A percentile compares a stretch with the other conserved stretches of the same genome.
Evolutionary conservation across 2,113 vertebrate species (phyloP).

Genomic region (Sander vitreus): DNA sequence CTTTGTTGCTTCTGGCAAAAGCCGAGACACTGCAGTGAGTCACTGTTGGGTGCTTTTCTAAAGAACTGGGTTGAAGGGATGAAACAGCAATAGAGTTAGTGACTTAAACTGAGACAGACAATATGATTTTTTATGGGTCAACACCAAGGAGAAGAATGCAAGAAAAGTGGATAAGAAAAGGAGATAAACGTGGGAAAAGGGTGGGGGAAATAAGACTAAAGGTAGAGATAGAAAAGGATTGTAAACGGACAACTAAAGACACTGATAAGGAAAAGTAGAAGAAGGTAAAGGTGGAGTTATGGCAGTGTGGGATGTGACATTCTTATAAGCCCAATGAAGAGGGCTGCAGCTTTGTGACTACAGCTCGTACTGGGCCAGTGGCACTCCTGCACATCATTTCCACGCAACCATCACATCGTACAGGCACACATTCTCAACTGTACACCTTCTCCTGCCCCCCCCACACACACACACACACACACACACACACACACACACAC

Average conservation of each 20-base stretch:
- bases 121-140: constrained; percentile 39
- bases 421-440: neutral
- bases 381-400: constrained; percentile 25
- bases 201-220: neutral
- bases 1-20: constrained; percentile 63
- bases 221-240: neutral
- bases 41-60: constrained; percentile 19
- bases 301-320: neutral
- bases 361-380: constrained; percentile 15
- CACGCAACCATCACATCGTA: neutral
- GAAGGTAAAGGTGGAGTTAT: neutral
- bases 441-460: neutral
- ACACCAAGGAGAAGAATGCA: constrained; percentile 9
- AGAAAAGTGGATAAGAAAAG: constrained; percentile 15
- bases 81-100: constrained; percentile 38
- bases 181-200: neutral
- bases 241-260: neutral
- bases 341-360: constrained; percentile 20
- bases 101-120: constrained; percentile 62
- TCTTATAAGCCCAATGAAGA: constrained; percentile 47
- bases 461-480: constrained; percentile 17
- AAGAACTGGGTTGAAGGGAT: constrained; percentile 39
- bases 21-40: constrained; percentile 54
- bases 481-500: neutral
- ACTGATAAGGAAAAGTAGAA: neutral